Conservation (phyloP, 2,888 invertebrate species). For the Drosophila nr. fundita region DNA sequence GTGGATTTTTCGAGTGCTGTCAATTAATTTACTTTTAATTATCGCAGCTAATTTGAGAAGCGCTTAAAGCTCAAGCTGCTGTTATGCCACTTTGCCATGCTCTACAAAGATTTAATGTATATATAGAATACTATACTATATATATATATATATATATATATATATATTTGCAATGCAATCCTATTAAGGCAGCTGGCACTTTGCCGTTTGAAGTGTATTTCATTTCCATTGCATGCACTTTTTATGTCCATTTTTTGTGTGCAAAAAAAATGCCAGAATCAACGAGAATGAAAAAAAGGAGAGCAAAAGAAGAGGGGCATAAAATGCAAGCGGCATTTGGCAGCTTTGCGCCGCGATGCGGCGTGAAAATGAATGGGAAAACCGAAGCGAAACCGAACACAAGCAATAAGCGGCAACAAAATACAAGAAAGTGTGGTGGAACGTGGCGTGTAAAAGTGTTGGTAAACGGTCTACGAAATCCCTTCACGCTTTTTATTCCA, state of each 20-base stretch:
- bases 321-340: conserved; percentile 72
- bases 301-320: conserved; percentile 28
- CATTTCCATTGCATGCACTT: conserved; percentile 66
- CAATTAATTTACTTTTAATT: conserved; percentile 65
- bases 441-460: conserved; percentile 66
- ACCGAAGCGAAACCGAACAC: conserved; percentile 16
- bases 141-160: conserved; percentile 3
- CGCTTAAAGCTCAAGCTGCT: conserved; percentile 37
- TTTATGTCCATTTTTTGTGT: conserved; percentile 31
- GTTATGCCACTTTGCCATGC: conserved; percentile 28
- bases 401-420: conserved; percentile 24
- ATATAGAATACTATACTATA: conserved; percentile 5
- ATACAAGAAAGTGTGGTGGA: conserved; percentile 37
- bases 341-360: conserved; percentile 51
- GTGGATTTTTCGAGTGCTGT: conserved; percentile 23
- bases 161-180: conserved; percentile 17
- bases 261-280: conserved; percentile 56
- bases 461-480: conserved; percentile 71
- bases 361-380: conserved; percentile 62
- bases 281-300: conserved; percentile 24
- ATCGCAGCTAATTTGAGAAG: conserved; percentile 63
- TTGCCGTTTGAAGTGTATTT: conserved; percentile 56
- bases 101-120: conserved; percentile 15
- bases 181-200: conserved; percentile 40
- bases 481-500: conserved; percentile 50